Conservation (phyloP, 2,888 invertebrate species). For the Eilema depressum region DNA sequence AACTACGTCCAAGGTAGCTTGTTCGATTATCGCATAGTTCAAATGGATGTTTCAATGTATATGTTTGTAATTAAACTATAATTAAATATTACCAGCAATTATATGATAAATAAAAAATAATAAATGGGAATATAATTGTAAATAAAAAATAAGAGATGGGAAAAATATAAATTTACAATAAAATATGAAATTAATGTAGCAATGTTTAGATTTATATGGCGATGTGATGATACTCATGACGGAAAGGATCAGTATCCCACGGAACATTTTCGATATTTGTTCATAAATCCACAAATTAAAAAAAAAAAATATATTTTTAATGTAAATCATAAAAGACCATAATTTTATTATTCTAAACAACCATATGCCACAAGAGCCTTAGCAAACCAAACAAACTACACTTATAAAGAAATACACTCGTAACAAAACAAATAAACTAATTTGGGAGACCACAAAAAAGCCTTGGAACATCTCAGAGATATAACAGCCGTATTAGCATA, state of each 20-base stretch:
- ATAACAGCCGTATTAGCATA: slow-evolving; percentile 80
- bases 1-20: neutral
- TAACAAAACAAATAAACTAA: slow-evolving; percentile 86
- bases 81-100: no score
- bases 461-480: slow-evolving; percentile 67
- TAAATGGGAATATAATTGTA: no score
- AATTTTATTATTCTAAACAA: slow-evolving; percentile 44
- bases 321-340: slow-evolving; percentile 42
- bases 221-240: slow-evolving; percentile 16
- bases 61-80: neutral
- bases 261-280: slow-evolving; percentile 21
- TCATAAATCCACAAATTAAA: slow-evolving; percentile 51
- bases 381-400: slow-evolving; percentile 78
- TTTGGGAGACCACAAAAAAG: slow-evolving; percentile 79
- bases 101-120: no score
- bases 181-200: no score
- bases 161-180: no score
- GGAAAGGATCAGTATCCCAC: slow-evolving; percentile 49
- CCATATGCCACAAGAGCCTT: slow-evolving; percentile 70
- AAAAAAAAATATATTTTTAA: no score
- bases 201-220: no score
- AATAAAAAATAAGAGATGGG: no score
- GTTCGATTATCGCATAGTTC: neutral
- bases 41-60: neutral
- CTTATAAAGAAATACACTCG: slow-evolving; percentile 76